phyloP scores from a whole-genome alignment of 2,113 vertebrate species.

The Thalassarche chlororhynchos region DNA sequence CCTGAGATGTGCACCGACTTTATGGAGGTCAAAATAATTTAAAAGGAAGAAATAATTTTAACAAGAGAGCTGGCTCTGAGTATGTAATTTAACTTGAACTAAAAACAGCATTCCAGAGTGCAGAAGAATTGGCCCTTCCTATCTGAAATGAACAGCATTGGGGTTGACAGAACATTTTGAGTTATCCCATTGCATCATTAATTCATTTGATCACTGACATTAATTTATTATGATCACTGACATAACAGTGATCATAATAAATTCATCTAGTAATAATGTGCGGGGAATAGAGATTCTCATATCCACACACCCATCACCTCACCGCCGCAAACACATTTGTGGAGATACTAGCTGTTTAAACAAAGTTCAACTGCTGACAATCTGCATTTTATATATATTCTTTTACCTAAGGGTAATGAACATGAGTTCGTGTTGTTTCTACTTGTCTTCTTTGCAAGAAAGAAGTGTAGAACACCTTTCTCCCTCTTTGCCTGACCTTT shows the following conservation, averaged over 20 bases:
- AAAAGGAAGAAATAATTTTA: slow-evolving; percentile 25
- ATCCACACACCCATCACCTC: background rate
- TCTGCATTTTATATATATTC: background rate
- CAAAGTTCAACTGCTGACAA: background rate
- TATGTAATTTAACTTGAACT: background rate
- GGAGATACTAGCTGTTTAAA: background rate
- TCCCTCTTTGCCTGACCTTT: background rate
- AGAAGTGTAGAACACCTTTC: background rate
- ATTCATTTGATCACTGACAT: background rate
- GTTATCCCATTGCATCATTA: background rate
- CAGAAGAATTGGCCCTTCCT: background rate
- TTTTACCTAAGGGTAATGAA: background rate
- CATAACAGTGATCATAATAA: background rate
- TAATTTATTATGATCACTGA: background rate
- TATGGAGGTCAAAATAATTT: slow-evolving; percentile 22
- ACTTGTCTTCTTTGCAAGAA: background rate
- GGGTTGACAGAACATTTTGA: background rate
- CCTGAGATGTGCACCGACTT: background rate
- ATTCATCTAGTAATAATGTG: background rate
- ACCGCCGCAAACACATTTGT: background rate
- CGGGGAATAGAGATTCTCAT: background rate
- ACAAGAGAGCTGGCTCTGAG: background rate
- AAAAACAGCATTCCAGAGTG: background rate
- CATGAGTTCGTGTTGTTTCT: background rate
- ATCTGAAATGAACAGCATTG: background rate